phyloP scores from a whole-genome alignment of 2,797 vertebrate species.

The Scolopax bukidnonensis region DNA sequence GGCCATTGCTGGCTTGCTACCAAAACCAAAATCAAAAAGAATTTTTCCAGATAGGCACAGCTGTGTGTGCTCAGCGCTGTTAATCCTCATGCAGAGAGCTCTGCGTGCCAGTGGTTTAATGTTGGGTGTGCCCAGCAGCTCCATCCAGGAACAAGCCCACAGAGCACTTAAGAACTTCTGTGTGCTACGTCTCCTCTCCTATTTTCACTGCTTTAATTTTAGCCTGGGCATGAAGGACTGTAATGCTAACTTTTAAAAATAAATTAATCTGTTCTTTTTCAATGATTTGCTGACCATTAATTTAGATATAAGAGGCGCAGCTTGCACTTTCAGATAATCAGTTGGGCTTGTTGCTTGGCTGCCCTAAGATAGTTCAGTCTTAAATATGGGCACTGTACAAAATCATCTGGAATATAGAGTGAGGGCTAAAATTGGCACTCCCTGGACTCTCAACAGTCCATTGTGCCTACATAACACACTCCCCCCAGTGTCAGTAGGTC shows the following conservation, averaged over 20 bases:
- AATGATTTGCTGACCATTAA: neutral
- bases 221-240: neutral
- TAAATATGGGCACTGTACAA: neutral
- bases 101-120: neutral
- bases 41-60: constrained; percentile 26
- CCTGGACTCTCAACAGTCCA: neutral
- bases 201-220: neutral
- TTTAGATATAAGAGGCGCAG: neutral
- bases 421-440: neutral
- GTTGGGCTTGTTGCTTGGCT: neutral
- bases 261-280: neutral
- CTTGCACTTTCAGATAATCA: neutral
- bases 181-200: neutral
- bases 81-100: neutral
- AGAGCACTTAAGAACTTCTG: neutral
- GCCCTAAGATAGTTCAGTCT: neutral
- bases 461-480: neutral
- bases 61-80: neutral
- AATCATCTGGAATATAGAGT: neutral
- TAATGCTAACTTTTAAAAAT: neutral
- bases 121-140: neutral
- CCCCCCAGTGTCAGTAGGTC: neutral
- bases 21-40: neutral
- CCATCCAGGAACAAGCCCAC: neutral
- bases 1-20: constrained; percentile 17